phyloP scores from a whole-genome alignment of 2,113 vertebrate species.

The Coryphaenoides rupestris region DNA sequence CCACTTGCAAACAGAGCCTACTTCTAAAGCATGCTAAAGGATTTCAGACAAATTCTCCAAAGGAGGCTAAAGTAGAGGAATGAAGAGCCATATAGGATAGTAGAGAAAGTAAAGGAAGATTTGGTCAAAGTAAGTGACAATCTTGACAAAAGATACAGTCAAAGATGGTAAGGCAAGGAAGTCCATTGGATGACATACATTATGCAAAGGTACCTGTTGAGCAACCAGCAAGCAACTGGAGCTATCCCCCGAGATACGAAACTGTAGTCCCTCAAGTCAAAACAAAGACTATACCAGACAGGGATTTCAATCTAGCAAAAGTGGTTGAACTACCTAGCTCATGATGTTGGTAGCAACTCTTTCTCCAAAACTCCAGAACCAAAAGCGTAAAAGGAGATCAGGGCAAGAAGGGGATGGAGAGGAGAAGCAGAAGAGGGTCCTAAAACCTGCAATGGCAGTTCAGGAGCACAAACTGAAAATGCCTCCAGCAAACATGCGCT shows the following conservation, averaged over 20 bases:
- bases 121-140: constrained; percentile 98
- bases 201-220: constrained; percentile 90
- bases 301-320: constrained; percentile 93
- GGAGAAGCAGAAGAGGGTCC: constrained; percentile 90
- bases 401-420: constrained; percentile 89
- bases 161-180: constrained; percentile 82
- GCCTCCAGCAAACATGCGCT: constrained; percentile 91
- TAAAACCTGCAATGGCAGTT: constrained; percentile 94
- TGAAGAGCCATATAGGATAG: constrained; percentile 94
- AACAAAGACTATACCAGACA: constrained; percentile 81
- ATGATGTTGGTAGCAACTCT: constrained; percentile 85
- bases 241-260: constrained; percentile 77
- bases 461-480: constrained; percentile 98
- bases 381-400: constrained; percentile 91
- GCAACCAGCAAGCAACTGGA: constrained; percentile 82
- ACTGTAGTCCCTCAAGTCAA: constrained; percentile 84
- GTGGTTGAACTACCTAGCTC: constrained; percentile 94
- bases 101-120: constrained; percentile 98
- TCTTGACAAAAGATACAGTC: constrained; percentile 90
- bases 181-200: constrained; percentile 80
- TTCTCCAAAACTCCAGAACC: constrained; percentile 80
- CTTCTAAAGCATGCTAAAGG: constrained; percentile 80
- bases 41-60: constrained; percentile 83
- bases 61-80: constrained; percentile 90
- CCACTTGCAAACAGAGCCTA: constrained; percentile 90